A percentile compares a stretch with the other conserved stretches of the same genome.
These are phyloP conservation scores for Epinotia brunnichana DNA, from an alignment of 2,888 invertebrate genomes.

Conservation along the genomic window DNA sequence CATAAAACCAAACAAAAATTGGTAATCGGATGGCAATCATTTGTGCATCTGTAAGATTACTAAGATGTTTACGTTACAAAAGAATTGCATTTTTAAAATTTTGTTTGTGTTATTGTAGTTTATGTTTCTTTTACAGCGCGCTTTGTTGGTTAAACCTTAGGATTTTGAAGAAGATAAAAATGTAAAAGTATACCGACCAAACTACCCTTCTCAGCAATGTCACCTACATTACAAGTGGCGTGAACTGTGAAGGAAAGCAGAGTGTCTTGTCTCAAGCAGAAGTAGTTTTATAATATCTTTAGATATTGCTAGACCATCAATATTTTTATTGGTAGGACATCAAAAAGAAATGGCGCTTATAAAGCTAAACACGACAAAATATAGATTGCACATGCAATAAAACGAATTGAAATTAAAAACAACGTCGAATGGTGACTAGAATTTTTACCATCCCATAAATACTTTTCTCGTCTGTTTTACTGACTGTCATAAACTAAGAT, in stretches of 20 bases:
- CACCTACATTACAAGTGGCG: background rate
- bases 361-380: constrained; percentile 11
- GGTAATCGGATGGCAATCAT: too few relatives aligned
- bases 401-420: constrained; percentile 50
- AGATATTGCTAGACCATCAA: background rate
- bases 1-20: too few relatives aligned
- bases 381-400: constrained; percentile 15
- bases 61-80: too few relatives aligned
- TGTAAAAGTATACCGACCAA: background rate
- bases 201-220: background rate
- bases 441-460: constrained; percentile 68
- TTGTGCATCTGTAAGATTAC: too few relatives aligned
- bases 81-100: too few relatives aligned
- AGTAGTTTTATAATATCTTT: background rate
- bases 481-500: constrained; percentile 73
- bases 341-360: background rate
- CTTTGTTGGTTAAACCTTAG: too few relatives aligned
- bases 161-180: too few relatives aligned
- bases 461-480: constrained; percentile 67
- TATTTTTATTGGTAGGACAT: background rate
- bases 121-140: too few relatives aligned
- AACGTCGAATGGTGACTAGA: constrained; percentile 60
- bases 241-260: background rate
- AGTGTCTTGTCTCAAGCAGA: background rate
- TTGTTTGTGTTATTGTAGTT: too few relatives aligned